These are phyloP conservation scores for Amitus sp. DNA, from an alignment of 2,888 invertebrate genomes.

Conservation along the genomic window DNA sequence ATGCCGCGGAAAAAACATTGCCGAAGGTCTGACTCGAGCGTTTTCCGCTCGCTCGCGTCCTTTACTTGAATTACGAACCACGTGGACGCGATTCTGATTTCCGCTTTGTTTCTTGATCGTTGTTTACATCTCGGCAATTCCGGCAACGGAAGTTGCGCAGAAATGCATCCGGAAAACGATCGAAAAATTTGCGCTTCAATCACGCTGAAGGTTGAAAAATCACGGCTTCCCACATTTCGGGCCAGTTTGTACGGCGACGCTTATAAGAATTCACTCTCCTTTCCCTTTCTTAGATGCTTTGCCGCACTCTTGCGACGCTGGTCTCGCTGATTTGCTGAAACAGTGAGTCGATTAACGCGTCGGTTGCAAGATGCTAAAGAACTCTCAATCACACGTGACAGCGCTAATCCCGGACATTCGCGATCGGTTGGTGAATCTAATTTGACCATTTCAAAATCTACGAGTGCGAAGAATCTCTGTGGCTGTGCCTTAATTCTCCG, in stretches of 20 bases:
- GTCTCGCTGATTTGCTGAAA: slow-evolving; percentile 51
- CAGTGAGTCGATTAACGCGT: slow-evolving; percentile 44
- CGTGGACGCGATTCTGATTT: no score
- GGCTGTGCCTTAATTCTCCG: no score
- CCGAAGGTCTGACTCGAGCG: no score
- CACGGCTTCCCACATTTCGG: slow-evolving; percentile 31
- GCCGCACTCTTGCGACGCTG: slow-evolving; percentile 38
- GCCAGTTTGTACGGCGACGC: slow-evolving; percentile 26
- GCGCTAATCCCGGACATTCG: not conserved
- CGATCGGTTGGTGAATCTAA: not conserved
- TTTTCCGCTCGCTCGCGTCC: no score
- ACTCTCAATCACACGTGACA: not conserved
- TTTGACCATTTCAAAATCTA: no score
- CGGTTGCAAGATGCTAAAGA: slow-evolving; percentile 17
- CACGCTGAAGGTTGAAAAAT: slow-evolving; percentile 16
- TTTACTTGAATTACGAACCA: no score
- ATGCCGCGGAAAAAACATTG: no score
- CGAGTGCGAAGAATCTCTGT: not conserved
- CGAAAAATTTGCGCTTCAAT: slow-evolving; percentile 17
- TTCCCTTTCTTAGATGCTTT: slow-evolving; percentile 42
- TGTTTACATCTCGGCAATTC: not conserved
- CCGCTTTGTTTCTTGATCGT: no score
- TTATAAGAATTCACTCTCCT: slow-evolving; percentile 46
- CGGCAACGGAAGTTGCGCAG: not conserved
- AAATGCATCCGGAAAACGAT: no score